Evolutionary conservation across 2,113 vertebrate genomes (phyloP).

Genomic region (Motacilla tschutschensis): DNA sequence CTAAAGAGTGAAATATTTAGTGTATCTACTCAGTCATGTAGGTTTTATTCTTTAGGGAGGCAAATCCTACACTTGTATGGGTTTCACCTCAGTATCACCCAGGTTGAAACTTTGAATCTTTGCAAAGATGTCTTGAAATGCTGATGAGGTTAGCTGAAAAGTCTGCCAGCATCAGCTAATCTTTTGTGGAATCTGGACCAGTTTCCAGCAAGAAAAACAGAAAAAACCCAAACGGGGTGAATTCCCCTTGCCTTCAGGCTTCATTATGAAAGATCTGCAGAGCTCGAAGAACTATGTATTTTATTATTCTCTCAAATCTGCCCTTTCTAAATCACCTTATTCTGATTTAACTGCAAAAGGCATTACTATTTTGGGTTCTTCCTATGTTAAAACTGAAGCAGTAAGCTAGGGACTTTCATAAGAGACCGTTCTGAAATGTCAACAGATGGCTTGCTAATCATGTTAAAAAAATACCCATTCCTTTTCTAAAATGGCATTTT

Average conservation of each 20-base stretch:
- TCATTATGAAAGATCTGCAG: slow-evolving; percentile 51
- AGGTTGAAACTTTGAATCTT: not conserved
- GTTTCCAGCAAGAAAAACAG: not conserved
- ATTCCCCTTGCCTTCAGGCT: slow-evolving; percentile 45
- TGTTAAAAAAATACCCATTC: slow-evolving; percentile 80
- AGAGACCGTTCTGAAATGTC: slow-evolving; percentile 80
- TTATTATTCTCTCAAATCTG: slow-evolving; percentile 66
- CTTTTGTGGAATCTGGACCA: slow-evolving; percentile 44
- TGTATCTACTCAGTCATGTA: not conserved
- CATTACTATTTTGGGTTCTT: slow-evolving; percentile 81
- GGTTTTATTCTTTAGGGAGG: not conserved
- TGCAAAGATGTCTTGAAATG: not conserved
- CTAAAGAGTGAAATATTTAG: not conserved
- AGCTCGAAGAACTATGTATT: slow-evolving; percentile 27
- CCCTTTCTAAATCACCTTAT: slow-evolving; percentile 78
- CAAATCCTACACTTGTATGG: not conserved
- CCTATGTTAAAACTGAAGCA: slow-evolving; percentile 76
- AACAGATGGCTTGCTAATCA: slow-evolving; percentile 86
- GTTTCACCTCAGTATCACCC: not conserved
- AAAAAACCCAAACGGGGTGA: not conserved
- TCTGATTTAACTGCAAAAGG: slow-evolving; percentile 80
- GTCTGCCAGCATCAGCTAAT: slow-evolving; percentile 33
- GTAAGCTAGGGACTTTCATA: slow-evolving; percentile 79
- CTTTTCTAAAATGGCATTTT: slow-evolving; percentile 78
- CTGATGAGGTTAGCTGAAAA: slow-evolving; percentile 25